Conservation (phyloP, 2,797 vertebrate genomes). For the Ataeniobius toweri region DNA sequence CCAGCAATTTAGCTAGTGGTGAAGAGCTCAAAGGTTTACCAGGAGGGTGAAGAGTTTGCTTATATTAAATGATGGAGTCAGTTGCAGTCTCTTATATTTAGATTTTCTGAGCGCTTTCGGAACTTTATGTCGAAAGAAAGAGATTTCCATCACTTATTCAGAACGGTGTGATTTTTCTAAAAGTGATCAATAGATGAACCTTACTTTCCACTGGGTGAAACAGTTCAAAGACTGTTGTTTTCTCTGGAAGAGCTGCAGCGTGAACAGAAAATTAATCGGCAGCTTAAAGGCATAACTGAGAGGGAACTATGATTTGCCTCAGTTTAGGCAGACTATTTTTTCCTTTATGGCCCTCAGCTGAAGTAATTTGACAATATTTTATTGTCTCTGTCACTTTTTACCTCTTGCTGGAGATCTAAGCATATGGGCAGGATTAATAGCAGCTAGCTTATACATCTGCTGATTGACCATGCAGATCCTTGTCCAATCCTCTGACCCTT, state of each 20-base stretch:
- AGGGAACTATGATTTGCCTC: constrained; percentile 15
- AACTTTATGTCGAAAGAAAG: background rate
- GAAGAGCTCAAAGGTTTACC: background rate
- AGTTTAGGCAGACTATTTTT: constrained; percentile 17
- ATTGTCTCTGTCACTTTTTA: constrained; percentile 12
- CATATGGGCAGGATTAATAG: constrained; percentile 42
- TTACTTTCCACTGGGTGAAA: constrained; percentile 16
- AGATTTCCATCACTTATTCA: background rate
- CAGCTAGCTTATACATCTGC: constrained; percentile 36
- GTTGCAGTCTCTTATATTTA: background rate
- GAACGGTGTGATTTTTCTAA: constrained; percentile 13
- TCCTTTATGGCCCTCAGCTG: background rate
- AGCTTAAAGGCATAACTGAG: constrained; percentile 6
- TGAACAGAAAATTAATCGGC: constrained; percentile 3
- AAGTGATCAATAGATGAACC: constrained; percentile 19
- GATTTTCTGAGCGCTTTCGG: background rate
- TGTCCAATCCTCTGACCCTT: constrained; percentile 34
- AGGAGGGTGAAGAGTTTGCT: background rate
- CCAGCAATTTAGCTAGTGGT: background rate
- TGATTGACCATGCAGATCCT: constrained; percentile 33
- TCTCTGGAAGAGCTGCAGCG: background rate
- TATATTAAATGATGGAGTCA: background rate
- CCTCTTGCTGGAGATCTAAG: constrained; percentile 22
- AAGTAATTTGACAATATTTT: constrained; percentile 19
- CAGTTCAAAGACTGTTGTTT: constrained; percentile 13